Evolutionary conservation across 1,140 invertebrate species (phyloP).

Genomic region (Megalopta genalis): DNA sequence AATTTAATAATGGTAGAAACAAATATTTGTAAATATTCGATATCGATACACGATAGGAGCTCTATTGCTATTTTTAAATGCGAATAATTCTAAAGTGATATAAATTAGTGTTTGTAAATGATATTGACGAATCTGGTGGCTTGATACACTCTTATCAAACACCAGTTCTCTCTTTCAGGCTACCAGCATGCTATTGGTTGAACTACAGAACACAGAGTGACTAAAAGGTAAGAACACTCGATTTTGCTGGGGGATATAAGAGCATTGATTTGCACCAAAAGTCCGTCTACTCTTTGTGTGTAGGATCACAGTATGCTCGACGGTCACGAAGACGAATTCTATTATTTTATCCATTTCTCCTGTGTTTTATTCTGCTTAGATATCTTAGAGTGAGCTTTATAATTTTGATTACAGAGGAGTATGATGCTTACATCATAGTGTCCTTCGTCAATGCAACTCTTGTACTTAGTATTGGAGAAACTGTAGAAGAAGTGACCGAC

Average conservation of each 20-base stretch:
- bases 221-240: constrained; percentile 74
- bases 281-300: constrained; percentile 43
- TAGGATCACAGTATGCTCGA: constrained; percentile 31
- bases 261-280: constrained; percentile 49
- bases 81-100: constrained; percentile 19
- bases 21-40: constrained; percentile 26
- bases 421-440: constrained; percentile 99
- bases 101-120: constrained; percentile 65
- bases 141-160: constrained; percentile 84
- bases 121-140: constrained; percentile 79
- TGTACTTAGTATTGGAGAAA: constrained; percentile 99
- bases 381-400: constrained; percentile 68
- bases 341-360: constrained; percentile 30
- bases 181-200: constrained; percentile 74
- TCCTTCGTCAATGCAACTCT: constrained; percentile 99
- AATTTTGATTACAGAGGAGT: constrained; percentile 93
- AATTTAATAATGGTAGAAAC: not conserved
- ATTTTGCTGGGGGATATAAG: constrained; percentile 57
- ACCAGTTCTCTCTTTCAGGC: constrained; percentile 85
- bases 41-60: not conserved
- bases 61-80: constrained; percentile 22
- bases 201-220: constrained; percentile 71
- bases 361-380: constrained; percentile 9
- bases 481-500: constrained; percentile 99
- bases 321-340: constrained; percentile 19